phyloP scores from a whole-genome alignment of 2,888 invertebrate genomes.

The Yponomeuta evonymella region DNA sequence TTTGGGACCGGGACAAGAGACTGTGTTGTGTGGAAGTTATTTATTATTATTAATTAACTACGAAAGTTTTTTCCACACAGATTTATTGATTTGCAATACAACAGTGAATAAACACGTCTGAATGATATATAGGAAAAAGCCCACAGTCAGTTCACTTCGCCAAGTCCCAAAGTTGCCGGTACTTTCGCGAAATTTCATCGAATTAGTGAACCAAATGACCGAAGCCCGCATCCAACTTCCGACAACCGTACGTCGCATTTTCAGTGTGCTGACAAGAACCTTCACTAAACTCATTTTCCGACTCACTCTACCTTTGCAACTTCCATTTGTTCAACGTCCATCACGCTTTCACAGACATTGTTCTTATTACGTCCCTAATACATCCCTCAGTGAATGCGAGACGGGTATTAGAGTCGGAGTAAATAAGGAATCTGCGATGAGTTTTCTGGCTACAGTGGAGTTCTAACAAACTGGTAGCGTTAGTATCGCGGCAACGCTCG shows the following conservation, averaged over 20 bases:
- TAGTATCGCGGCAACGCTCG: slow-evolving; percentile 55
- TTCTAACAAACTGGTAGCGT: slow-evolving; percentile 30
- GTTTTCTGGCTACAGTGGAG: slow-evolving; percentile 9
- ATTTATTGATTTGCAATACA: no score
- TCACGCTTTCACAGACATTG: background rate
- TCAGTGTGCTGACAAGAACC: slow-evolving; percentile 47
- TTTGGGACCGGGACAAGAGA: no score
- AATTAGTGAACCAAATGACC: slow-evolving; percentile 55
- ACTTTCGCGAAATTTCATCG: slow-evolving; percentile 31
- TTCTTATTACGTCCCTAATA: background rate
- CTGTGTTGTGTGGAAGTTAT: no score
- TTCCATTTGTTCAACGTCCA: background rate
- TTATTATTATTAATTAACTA: no score
- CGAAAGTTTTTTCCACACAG: no score
- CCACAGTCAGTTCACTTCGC: background rate
- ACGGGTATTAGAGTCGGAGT: slow-evolving; percentile 19
- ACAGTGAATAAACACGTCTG: no score
- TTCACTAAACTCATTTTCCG: slow-evolving; percentile 27
- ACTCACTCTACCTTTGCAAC: background rate
- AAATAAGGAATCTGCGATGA: slow-evolving; percentile 13
- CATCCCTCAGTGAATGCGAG: slow-evolving; percentile 19
- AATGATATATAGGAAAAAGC: background rate
- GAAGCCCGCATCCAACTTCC: slow-evolving; percentile 35
- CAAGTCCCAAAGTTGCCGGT: background rate
- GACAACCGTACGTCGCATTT: slow-evolving; percentile 34